These are phyloP conservation scores for Anabacerthia variegaticeps DNA, from an alignment of 2,797 vertebrate genomes.

Conservation along the genomic window DNA sequence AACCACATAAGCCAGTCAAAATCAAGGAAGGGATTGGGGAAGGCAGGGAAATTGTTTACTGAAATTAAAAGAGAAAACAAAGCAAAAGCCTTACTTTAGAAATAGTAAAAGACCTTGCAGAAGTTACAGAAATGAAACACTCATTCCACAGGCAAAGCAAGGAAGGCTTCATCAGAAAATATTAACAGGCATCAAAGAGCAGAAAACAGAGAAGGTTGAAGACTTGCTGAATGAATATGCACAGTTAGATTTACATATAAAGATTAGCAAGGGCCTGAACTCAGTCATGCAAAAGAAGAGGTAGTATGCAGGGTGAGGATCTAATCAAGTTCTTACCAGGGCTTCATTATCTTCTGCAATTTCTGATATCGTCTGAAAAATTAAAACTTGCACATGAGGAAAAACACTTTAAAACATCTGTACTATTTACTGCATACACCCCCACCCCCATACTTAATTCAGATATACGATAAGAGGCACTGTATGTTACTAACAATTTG, in stretches of 20 bases:
- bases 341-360: conserved; percentile 99
- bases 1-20: background rate
- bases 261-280: conserved; percentile 60
- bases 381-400: conserved; percentile 85
- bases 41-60: background rate
- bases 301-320: conserved; percentile 72
- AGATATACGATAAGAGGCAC: background rate
- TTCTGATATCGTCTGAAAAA: conserved; percentile 99
- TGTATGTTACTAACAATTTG: background rate
- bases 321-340: conserved; percentile 92
- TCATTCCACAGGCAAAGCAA: conserved; percentile 60
- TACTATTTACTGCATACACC: background rate
- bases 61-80: background rate
- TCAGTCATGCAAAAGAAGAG: conserved; percentile 85
- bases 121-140: conserved; percentile 14
- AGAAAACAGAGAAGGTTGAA: conserved; percentile 44
- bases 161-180: background rate
- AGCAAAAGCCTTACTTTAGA: background rate
- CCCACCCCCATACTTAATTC: background rate
- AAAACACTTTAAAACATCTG: conserved; percentile 14
- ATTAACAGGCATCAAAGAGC: conserved; percentile 25
- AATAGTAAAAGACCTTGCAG: background rate
- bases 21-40: background rate
- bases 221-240: conserved; percentile 1
- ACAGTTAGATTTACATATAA: conserved; percentile 13